Evolutionary conservation across 2,113 vertebrate genomes (phyloP), one percentile per base, ranked within the genome.

Genomic region (Gymnobelideus leadbeateri): DNA sequence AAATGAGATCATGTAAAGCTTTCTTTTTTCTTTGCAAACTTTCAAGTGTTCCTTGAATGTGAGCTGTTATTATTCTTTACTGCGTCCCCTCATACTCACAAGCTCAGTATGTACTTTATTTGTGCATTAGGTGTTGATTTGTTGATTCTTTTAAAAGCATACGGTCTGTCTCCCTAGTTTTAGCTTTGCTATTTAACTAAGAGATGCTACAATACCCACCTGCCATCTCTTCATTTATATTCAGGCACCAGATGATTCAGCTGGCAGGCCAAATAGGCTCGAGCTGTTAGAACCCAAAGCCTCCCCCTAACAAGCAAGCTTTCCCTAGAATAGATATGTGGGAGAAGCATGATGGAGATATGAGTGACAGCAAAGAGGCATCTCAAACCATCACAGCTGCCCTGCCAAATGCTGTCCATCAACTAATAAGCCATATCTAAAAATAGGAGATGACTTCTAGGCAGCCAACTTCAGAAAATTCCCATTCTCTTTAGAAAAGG

Each of bases 351-450:
- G 57, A 91, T 0, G 92, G 43, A 46, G 21, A 93, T 49, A 7
- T 96, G 31, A 90, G n/a, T 31, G 89, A 57, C 92, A 89, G 51
- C 91, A 89, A 90, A 52, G 46, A 94, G 46, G 37, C 2, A 9
- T 55, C 68, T 89, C 55, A 89, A 90, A 92, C 84, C 43, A 94
- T 84, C 0, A 93, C 46, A 21, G 89, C 37, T 91, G 89, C 49
- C 25, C 25, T 91, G 53, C 77, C 51, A 92, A 94, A 91, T 68
- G 89, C 26, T 49, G 46, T 51, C 91, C 61, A 68, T 68, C 43
- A 61, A 89, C 92, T 95, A 94, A 94, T 61, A 95, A 96, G 96
- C 28, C 94, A 94, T 12, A 89, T 37, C 84, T 84, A 84, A 84
- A 84, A 84, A 84, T 84, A 84, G 68, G n/a, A 21, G n/a, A 84